A percentile compares a stretch with the other conserved stretches of the same genome.
These are phyloP conservation scores for Listronotus bonariensis DNA, from an alignment of 1,140 invertebrate genomes.

Conservation along the genomic window DNA sequence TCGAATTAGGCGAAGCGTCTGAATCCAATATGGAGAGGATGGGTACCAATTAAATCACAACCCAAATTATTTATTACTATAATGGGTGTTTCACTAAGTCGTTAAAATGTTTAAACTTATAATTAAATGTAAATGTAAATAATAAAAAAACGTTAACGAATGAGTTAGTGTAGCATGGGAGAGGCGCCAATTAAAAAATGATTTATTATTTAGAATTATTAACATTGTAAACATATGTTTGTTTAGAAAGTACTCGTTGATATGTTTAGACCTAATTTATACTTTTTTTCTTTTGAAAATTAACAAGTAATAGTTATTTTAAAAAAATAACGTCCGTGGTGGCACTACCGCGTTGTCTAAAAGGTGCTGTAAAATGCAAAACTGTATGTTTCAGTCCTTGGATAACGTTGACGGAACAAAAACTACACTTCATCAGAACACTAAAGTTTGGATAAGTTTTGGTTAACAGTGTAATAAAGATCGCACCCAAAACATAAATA, in stretches of 20 bases:
- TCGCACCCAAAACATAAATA: too few species aligned
- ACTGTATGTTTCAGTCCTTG: too few species aligned
- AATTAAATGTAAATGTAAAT: conserved; percentile 28
- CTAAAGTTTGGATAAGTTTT: too few species aligned
- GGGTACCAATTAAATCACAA: conserved; percentile 10
- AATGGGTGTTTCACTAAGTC: conserved; percentile 19
- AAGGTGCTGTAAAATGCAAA: too few species aligned
- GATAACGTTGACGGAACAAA: too few species aligned
- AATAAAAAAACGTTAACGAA: conserved; percentile 9
- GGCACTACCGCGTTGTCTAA: too few species aligned
- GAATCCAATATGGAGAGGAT: background rate
- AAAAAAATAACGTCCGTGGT: too few species aligned
- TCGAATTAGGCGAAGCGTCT: conserved; percentile 14
- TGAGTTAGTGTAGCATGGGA: conserved; percentile 17
- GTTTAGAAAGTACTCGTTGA: background rate
- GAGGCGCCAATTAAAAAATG: conserved; percentile 25
- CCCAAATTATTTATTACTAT: conserved; percentile 24
- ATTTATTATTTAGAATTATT: conserved; percentile 4
- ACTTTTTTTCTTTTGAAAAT: too few species aligned
- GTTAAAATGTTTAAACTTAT: conserved; percentile 18
- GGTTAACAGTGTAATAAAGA: too few species aligned
- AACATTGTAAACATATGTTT: background rate
- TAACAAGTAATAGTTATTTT: too few species aligned
- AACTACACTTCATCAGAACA: too few species aligned
- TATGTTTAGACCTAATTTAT: too few species aligned